Evolutionary conservation across 2,888 invertebrate genomes (phyloP), one percentile per base, ranked within the genome.

Genomic region (Polydrusus pterygomalis): DNA sequence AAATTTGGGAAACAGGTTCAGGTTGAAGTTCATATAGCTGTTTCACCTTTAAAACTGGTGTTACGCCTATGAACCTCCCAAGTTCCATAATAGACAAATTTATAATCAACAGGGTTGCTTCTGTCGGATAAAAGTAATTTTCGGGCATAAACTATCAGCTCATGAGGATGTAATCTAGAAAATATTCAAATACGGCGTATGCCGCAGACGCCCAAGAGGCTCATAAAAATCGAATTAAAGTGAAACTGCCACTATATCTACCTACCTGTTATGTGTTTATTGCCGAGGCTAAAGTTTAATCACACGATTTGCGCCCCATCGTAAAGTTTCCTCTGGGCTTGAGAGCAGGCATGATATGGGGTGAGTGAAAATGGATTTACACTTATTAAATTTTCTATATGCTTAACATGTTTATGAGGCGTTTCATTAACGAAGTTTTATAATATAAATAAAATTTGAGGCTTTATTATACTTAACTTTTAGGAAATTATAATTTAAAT

Each of bases 201-300:
- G 70, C 75, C 67, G 75, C 67, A 75, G 75, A 75, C 75, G 60
- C 76, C 54, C 76, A 25, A 30, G 76, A 45, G 76, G 30, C 60
- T 56, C 70, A 40, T 76, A 76, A 76, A 73, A 72, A 76, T 73
- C 73, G 72, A 76, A 76, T 76, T 76, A 73, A 76, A 76, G 76
- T 72, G 69, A 76, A 67, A 40, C 58, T 71, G 73, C 72, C 72
- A 58, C 68, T 73, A 76, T 65, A 75, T 72, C 72, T 68, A 74
- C 74, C 75, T 62, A 58, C 67, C 73, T 72, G 71, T 69, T 72
- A 71, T 75, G 75, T 75, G 75, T 75, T 75, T 75, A 75, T 75
- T 51, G 70, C 70, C 20, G 51, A 11, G 67, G 67, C 67, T 67
- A 54, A 67, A 67, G 67, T 67, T 67, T 67, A 67, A 67, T 67